Evolutionary conservation across 2,888 invertebrate genomes (phyloP).

Genomic region (Uropetala carovei): DNA sequence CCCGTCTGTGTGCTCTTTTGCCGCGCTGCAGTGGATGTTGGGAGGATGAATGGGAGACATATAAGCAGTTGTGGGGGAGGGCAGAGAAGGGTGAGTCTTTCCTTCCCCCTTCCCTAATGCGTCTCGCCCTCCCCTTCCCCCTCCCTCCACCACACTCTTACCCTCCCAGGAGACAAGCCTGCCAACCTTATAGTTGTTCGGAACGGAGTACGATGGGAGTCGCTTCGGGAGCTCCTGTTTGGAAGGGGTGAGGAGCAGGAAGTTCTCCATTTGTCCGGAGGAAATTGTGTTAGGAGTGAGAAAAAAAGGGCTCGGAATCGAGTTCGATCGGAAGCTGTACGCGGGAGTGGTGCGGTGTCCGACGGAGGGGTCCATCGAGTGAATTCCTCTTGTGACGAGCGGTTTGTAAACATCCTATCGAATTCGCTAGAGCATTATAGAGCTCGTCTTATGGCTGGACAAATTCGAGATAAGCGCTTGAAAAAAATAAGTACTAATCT

Average conservation of each 20-base stretch:
- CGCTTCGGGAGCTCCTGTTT: background rate
- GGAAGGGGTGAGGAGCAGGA: no score
- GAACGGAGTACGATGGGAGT: background rate
- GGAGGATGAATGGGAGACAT: background rate
- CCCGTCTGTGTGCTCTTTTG: background rate
- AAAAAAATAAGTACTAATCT: no score
- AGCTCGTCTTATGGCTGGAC: no score
- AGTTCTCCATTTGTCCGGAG: no score
- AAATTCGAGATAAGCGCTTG: no score
- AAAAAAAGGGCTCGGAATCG: no score
- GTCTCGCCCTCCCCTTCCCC: background rate
- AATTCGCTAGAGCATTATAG: no score
- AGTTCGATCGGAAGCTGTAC: background rate
- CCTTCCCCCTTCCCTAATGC: background rate
- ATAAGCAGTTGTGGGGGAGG: background rate
- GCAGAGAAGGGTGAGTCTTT: no score
- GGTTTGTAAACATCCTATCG: no score
- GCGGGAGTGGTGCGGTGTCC: background rate
- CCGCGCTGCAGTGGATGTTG: background rate
- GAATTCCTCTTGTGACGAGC: no score
- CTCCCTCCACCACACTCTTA: background rate
- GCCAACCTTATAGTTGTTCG: slow-evolving; percentile 12
- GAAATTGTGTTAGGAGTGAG: no score
- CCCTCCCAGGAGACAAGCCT: background rate
- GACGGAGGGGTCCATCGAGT: background rate